Percentiles rank a stretch among this genome's conserved stretches.
These are phyloP conservation scores for Eudemis profundana DNA, from an alignment of 2,888 invertebrate genomes.

Conservation along the genomic window DNA sequence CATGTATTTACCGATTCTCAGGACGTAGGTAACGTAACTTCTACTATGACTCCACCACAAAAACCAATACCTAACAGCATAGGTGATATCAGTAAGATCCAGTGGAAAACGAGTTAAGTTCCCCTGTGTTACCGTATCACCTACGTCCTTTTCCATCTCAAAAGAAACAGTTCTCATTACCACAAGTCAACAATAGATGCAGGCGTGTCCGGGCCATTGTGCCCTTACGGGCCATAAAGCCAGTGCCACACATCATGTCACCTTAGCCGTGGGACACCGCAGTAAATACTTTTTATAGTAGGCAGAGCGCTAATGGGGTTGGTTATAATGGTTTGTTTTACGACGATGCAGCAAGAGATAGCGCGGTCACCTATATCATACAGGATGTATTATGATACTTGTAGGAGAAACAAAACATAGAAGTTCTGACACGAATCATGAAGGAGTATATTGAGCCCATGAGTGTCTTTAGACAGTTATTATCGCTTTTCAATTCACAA, in stretches of 20 bases:
- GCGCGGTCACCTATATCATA: neutral
- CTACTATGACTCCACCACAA: too few relatives aligned
- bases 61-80: too few relatives aligned
- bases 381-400: too few relatives aligned
- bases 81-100: too few relatives aligned
- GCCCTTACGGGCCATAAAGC: slow-evolving; percentile 72
- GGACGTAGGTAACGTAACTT: too few relatives aligned
- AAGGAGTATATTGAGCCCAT: too few relatives aligned
- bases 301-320: slow-evolving; percentile 40
- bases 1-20: too few relatives aligned
- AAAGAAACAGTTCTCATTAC: slow-evolving; percentile 3
- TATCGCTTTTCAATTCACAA: too few relatives aligned
- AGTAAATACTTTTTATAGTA: slow-evolving; percentile 47
- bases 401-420: too few relatives aligned
- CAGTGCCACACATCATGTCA: slow-evolving; percentile 58
- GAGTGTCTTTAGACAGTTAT: too few relatives aligned
- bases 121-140: neutral
- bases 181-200: slow-evolving; percentile 24
- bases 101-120: neutral
- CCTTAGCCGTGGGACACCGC: slow-evolving; percentile 58
- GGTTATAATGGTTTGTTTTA: slow-evolving; percentile 39
- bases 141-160: neutral
- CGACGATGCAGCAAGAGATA: slow-evolving; percentile 22
- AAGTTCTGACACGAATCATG: too few relatives aligned
- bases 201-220: slow-evolving; percentile 55